Percentiles rank a stretch among this genome's conserved stretches.
These are phyloP conservation scores for Iselma pallidipennis DNA, from an alignment of 2,888 invertebrate species.

Conservation along the genomic window DNA sequence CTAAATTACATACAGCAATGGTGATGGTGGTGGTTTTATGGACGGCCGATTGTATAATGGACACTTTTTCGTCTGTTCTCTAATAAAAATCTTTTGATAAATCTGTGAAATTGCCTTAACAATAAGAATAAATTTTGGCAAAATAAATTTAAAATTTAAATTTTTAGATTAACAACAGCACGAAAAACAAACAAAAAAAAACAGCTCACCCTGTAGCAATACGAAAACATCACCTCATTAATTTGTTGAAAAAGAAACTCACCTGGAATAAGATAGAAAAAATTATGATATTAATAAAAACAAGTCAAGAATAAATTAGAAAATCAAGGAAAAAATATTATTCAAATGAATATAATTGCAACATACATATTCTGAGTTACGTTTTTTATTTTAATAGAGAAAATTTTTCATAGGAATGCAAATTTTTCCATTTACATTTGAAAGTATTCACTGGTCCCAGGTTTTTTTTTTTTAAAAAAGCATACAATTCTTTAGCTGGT, in stretches of 20 bases:
- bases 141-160: no score
- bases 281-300: slow-evolving; percentile 4
- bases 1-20: slow-evolving; percentile 21
- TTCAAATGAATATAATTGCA: slow-evolving; percentile 9
- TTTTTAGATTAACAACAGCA: neutral
- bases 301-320: slow-evolving; percentile 3
- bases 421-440: slow-evolving; percentile 16
- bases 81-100: no score
- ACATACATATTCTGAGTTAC: neutral
- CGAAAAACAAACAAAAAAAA: neutral
- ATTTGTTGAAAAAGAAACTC: slow-evolving; percentile 1
- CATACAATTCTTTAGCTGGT: neutral
- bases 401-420: slow-evolving; percentile 11
- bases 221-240: neutral
- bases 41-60: slow-evolving; percentile 10
- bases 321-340: neutral
- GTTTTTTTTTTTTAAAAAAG: neutral
- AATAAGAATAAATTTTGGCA: no score
- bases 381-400: neutral
- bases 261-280: slow-evolving; percentile 5
- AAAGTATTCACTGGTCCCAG: slow-evolving; percentile 10
- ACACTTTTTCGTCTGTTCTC: neutral
- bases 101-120: no score
- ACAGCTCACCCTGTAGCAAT: no score
- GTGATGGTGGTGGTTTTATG: slow-evolving; percentile 11